Base-by-base conservation (phyloP, 2,113 vertebrate species). In the Macquaria ambigua region DNA sequence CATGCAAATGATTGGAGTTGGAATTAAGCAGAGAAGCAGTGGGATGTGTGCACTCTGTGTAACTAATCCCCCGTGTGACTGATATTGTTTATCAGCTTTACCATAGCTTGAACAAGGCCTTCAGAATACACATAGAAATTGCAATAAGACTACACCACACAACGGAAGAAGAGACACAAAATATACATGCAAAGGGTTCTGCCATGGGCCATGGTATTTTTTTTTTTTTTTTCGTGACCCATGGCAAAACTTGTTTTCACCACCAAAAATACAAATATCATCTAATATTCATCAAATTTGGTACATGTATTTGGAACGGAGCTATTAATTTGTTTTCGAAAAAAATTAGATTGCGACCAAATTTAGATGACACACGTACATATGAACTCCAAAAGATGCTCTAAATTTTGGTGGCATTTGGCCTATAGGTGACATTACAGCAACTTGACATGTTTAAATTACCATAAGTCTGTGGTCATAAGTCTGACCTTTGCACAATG, bases 31-130 rank as follows among this genome's bases (percentile, higher is more conserved):
- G 81, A 31, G 74, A 34, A 70, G 82, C 77, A 73, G 52, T 48
- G 74, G 68, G 58, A 76, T 56, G 77, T 69, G 70, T 20, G 59
- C 68, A 75, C 69, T 6, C 5, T 66, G 72, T 84, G 77, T 63
- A 69, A 87, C 84, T 89, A 88, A 92, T 91, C 88, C 84, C 37
- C 62, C 41, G 64, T 81, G 70, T 79, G 86, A 91, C 78, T 81
- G 81, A 87, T 85, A 62, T 14, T 82, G 77, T 87, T 83, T 78
- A 86, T 84, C 63, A 81, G 74, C 69, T 75, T 71, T 69, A 72
- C 71, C 16, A 23, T 52, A 61, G 85, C 62, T 85, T 77, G 37
- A 82, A 82, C 83, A 87, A 70, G 64, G 41, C 64, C 59, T 66
- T 74, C 63, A 79, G 66, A 89, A 82, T 34, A 76, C 58, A 81